Base-by-base conservation (phyloP, 2,888 invertebrate genomes). In the Nomada ferruginata region DNA sequence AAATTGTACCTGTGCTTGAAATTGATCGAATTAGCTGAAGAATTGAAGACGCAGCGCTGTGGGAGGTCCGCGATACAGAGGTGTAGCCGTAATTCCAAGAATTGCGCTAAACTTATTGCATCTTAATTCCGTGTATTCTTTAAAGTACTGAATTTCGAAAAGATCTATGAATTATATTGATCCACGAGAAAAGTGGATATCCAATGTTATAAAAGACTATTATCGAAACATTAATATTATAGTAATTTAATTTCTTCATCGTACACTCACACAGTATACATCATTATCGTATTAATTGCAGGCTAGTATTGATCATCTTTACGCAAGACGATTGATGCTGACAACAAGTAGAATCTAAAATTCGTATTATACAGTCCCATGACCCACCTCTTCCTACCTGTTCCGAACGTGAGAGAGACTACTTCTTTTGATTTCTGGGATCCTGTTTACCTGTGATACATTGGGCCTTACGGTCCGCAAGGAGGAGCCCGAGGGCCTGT, bases 391-490 rank as follows among this genome's bases (percentile, higher is more conserved):
- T n/a, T 52, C 53, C 77, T 84, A 86, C 81, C 82, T 89, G 84
- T 73, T 76, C 53, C 76, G 55, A 69, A 61, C 71, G 52, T 59
- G 72, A 79, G 5, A 7, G 75, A 80, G 81, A 65, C 85, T 75
- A 89, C 86, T 87, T 89, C 87, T 76, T 90, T 76, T 68, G 42
- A 60, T 83, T 90, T 83, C 89, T 92, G 90, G 59, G 85, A 84
- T 82, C 91, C 92, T 91, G 90, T 69, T 91, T 83, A 86, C 87
- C 87, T 86, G 87, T 86, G 87, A 88, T 87, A 86, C 87, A 82
- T 82, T 91, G 92, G 92, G 91, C 90, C 92, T 92, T 87, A 90
- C 85, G 82, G 68, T 74, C 79, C 82, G 80, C 82, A 52, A 77
- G 69, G 79, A 84, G 72, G 79, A 79, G 79, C 79, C 61, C 68